Evolutionary conservation across 2,113 vertebrate species (phyloP).

Genomic region (Bubalus kerabau): DNA sequence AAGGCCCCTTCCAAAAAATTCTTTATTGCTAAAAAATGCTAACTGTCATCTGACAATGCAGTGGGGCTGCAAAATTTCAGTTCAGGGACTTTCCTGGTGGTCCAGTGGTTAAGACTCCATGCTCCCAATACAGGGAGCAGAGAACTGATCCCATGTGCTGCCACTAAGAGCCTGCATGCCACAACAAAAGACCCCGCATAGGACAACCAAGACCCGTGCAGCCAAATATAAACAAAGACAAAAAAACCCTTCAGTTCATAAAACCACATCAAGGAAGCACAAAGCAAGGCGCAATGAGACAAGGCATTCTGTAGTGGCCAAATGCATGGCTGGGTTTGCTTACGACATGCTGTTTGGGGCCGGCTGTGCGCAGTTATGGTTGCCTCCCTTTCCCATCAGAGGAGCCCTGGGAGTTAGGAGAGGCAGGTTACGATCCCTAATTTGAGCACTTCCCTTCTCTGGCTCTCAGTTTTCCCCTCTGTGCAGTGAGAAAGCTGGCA

Average conservation of each 20-base stretch:
- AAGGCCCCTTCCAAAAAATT: not conserved
- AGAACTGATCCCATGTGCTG: accelerated
- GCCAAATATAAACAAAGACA: not conserved
- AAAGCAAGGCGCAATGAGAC: not conserved
- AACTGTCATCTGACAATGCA: not conserved
- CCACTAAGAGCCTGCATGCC: not conserved
- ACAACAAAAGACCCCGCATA: accelerated
- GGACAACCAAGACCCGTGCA: not conserved
- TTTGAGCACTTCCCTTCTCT: not conserved
- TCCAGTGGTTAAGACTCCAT: not conserved
- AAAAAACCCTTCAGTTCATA: not conserved
- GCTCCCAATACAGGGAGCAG: not conserved
- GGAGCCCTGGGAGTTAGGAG: not conserved
- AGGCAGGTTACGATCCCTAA: not conserved
- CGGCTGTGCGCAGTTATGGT: not conserved
- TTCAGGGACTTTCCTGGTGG: not conserved
- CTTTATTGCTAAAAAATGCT: not conserved
- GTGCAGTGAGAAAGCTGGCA: not conserved
- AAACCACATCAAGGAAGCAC: accelerated
- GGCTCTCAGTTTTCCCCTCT: not conserved
- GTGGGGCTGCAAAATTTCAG: not conserved
- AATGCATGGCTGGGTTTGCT: accelerated
- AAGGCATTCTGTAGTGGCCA: accelerated
- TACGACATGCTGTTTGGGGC: accelerated
- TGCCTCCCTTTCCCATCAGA: not conserved